Evolutionary conservation across 2,888 invertebrate species (phyloP).

Genomic region (Patella depressa): DNA sequence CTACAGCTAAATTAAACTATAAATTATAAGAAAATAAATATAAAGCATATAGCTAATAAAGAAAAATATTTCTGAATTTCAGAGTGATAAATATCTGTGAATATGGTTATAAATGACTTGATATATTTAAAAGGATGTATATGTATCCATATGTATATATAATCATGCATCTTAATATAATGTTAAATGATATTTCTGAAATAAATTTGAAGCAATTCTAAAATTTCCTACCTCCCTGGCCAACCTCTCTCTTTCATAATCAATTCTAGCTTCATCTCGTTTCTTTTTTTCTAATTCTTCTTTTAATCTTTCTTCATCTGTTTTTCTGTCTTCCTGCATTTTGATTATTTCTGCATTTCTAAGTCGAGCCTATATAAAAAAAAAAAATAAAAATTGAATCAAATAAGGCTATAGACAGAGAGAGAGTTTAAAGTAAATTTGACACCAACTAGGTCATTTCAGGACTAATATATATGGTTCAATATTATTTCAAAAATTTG

Average conservation of each 20-base stretch:
- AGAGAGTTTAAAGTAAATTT: background rate
- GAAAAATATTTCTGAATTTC: too few species aligned
- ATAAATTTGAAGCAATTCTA: too few species aligned
- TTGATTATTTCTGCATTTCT: constrained; percentile 58
- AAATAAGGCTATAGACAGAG: background rate
- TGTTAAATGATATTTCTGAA: too few species aligned
- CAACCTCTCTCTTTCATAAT: constrained; percentile 64
- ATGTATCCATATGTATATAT: too few species aligned
- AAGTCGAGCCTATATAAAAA: constrained; percentile 46
- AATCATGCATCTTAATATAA: too few species aligned
- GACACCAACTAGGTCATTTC: background rate
- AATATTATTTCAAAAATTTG: too few species aligned
- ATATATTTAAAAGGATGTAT: too few species aligned
- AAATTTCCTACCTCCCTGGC: constrained; percentile 22
- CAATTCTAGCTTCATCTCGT: constrained; percentile 72
- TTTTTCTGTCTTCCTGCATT: constrained; percentile 51
- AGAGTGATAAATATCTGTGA: too few species aligned
- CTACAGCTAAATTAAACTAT: background rate
- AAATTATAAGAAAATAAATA: background rate
- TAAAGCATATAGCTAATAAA: too few species aligned
- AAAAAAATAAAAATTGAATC: background rate
- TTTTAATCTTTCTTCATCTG: constrained; percentile 45
- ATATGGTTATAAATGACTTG: too few species aligned
- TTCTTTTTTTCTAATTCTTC: constrained; percentile 50
- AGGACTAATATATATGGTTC: background rate